Base-by-base conservation (phyloP, 2,113 vertebrate species). In the Forbesichthys agassizii region DNA sequence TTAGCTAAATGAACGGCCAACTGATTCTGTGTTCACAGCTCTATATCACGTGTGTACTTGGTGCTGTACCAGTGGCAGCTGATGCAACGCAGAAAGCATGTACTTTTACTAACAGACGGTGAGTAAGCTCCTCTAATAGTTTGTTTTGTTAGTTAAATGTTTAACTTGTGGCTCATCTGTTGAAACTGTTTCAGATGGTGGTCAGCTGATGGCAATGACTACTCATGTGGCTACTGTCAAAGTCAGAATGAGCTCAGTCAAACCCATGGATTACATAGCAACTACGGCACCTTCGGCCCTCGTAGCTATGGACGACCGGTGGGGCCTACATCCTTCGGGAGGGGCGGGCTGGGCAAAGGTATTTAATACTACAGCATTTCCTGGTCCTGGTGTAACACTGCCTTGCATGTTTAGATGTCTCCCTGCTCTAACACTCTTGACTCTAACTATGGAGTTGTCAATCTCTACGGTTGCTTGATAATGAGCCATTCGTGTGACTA, bases 11-110 rank as follows among this genome's bases (percentile, higher is more conserved):
- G 9, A 27, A 27, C 27, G 48, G 0, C 0, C 10, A 20, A 5
- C 20, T 1, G 1, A 0, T 3, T 10, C 1, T 3, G 4, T 42
- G 36, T 42, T 33, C 11, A 2, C 73, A 91, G 91, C 68, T 92
- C 69, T 92, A 88, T 73, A 71, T 92, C 77, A 86, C 88, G 2
- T 92, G 91, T 47, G 74, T 64, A n/a, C 13, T 92, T 53, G 84
- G 10, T 11, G 90, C 88, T 4, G 78, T 82, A 1, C 83, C 86
- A 0, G 71, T 84, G 48, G 67, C 73, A 0, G 77, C 56, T 33
- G 53, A 54, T 6, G 27, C 85, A n/a, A 70, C 79, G 0, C 52
- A 49, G 1, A 88, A 90, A 33, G 90, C 91, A 0, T 92, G 91
- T 62, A 88, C 86, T 0, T 74, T 73, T 5, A 11, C 80, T 2